Evolutionary conservation across 2,113 vertebrate species (phyloP), one percentile per base, ranked within the genome.

Genomic region (Oriolus oriolus): DNA sequence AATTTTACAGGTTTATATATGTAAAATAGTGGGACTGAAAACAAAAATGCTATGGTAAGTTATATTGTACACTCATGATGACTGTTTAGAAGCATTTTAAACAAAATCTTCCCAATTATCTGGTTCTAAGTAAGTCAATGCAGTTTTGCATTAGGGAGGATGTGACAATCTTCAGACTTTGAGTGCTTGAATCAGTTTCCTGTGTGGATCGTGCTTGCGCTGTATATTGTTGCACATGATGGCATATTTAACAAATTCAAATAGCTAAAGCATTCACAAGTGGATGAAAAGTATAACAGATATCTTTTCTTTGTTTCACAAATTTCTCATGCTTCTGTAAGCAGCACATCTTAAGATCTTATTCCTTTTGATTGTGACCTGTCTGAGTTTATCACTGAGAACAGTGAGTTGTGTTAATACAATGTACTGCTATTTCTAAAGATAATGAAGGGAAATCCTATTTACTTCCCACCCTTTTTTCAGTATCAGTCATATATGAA

Each of bases 21-120:
- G 96, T 96, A 95, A 94, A 96, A 94, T 93, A 96, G 92, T 33
- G 41, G 68, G 85, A 97, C 96, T 96, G 44, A 87, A 88, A 95
- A 66, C 33, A 83, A 66, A 90, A 88, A 71, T 91, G n/a, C 44
- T 92, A 92, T 50, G 42, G 52, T 97, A 98, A 98, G 50, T 97
- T 98, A 97, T 97, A 94, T 69, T 77, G 60, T 89, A 85, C 84
- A 76, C 35, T 95, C 82, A 82, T 75, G 65, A 76, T 71, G 95
- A 97, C 93, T 95, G 76, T 89, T 89, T 71, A 83, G 95, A 96
- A 94, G 85, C 74, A 87, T 95, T 96, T 96, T 89, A 92, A 69
- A 89, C 57, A 75, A 90, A 94, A 50, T 94, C 75, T 90, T 85
- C 71, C 76, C 75, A 84, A 50, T 21, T 84, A 41, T 82, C 81